Evolutionary conservation across 2,888 invertebrate species (phyloP).

Genomic region (Apodemia zela): DNA sequence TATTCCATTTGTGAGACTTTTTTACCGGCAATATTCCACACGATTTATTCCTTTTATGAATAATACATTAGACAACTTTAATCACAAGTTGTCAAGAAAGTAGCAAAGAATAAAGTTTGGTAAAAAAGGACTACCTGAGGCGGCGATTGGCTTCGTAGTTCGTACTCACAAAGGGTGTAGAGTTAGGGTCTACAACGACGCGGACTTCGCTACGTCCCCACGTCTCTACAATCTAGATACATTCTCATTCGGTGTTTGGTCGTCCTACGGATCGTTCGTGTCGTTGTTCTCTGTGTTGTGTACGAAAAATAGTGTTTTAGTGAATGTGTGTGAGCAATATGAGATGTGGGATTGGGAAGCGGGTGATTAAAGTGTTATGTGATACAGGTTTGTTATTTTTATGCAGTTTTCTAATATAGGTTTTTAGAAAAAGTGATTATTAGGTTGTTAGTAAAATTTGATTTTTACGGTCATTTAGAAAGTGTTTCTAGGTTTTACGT

Average conservation of each 20-base stretch:
- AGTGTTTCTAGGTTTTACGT: not conserved
- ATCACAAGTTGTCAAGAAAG: conserved; percentile 30
- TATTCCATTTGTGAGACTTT: conserved; percentile 12
- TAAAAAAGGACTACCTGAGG: conserved; percentile 32
- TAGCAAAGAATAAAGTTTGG: conserved; percentile 25
- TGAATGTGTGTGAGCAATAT: conserved; percentile 16
- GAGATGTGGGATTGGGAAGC: conserved; percentile 12
- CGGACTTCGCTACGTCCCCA: conserved; percentile 6
- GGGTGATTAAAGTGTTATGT: conserved; percentile 12
- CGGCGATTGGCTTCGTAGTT: conserved; percentile 15
- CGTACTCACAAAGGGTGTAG: conserved; percentile 7
- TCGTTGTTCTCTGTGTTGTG: conserved; percentile 12
- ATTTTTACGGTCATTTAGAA: conserved; percentile 14
- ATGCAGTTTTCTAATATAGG: not conserved
- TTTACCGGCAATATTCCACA: conserved; percentile 13
- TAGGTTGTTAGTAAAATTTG: not conserved
- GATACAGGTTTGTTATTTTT: conserved; percentile 9
- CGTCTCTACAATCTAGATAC: not conserved
- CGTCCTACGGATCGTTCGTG: conserved; percentile 1
- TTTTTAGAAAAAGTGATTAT: conserved; percentile 2
- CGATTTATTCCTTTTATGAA: conserved; percentile 16
- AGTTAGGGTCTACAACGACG: conserved; percentile 6
- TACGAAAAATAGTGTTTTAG: conserved; percentile 13
- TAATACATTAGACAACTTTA: conserved; percentile 23
- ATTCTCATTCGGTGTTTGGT: conserved; percentile 7